Evolutionary conservation across 2,797 vertebrate species (phyloP).

Genomic region (Mormyrus hasselquistii): DNA sequence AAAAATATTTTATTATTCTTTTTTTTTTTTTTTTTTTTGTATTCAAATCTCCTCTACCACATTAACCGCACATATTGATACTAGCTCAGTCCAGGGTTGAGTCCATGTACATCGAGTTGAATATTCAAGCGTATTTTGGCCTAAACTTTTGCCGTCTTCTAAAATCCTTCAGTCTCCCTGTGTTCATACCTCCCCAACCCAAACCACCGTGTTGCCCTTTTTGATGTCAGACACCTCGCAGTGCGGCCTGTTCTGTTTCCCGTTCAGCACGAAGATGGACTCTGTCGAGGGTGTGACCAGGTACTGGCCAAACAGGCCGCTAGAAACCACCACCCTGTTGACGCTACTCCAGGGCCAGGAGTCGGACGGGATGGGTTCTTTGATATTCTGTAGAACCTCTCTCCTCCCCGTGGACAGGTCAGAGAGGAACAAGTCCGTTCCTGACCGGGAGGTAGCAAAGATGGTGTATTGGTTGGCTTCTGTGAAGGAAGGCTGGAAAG

Average conservation of each 20-base stretch:
- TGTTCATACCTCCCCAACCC: slow-evolving; percentile 93
- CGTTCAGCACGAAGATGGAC: slow-evolving; percentile 83
- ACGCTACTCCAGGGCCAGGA: slow-evolving; percentile 75
- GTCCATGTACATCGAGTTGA: slow-evolving; percentile 56
- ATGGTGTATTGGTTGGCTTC: slow-evolving; percentile 75
- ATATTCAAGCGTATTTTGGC: slow-evolving; percentile 56
- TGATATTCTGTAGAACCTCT: slow-evolving; percentile 69
- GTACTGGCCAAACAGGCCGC: slow-evolving; percentile 88
- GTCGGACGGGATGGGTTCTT: slow-evolving; percentile 65
- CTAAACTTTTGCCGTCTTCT: slow-evolving; percentile 37
- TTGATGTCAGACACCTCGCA: slow-evolving; percentile 88
- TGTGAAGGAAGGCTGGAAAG: slow-evolving; percentile 82
- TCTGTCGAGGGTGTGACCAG: slow-evolving; percentile 78
- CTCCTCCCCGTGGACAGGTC: slow-evolving; percentile 74
- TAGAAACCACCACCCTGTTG: slow-evolving; percentile 77
- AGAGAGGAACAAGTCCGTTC: slow-evolving; percentile 74
- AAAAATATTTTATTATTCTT: slow-evolving; percentile 49
- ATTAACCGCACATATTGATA: slow-evolving; percentile 46
- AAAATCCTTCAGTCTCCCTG: slow-evolving; percentile 36
- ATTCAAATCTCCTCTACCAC: slow-evolving; percentile 57
- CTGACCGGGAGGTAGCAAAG: slow-evolving; percentile 69
- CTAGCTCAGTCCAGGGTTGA: slow-evolving; percentile 59
- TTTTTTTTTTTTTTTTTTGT: slow-evolving; percentile 38
- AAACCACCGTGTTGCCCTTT: slow-evolving; percentile 80
- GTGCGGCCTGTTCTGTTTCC: slow-evolving; percentile 74